Evolutionary conservation across 2,797 vertebrate species (phyloP), one percentile per base, ranked within the genome.

Genomic region (Malacoraja senta): DNA sequence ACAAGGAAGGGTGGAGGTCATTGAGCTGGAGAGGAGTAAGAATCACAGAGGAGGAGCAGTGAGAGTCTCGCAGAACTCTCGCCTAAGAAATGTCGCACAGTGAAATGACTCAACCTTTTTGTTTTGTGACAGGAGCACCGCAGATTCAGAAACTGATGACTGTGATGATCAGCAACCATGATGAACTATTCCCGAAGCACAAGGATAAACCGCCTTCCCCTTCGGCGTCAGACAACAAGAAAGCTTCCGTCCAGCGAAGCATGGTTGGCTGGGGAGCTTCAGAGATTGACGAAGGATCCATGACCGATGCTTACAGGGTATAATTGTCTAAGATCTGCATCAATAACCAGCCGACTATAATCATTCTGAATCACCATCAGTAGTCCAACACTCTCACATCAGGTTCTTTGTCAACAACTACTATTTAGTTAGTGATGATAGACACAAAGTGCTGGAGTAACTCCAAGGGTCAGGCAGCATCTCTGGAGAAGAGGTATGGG

Each of bases 121-220:
- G 44, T 93, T 92, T 93, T 93, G 26, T 44, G 35, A n/a, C 96
- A 99, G 99, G 98, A 9, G 98, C 98, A 0, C 98, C 97, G 79
- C 98, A 97, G 95, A 98, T 99, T 94, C 98, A 99, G 95, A 98
- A 97, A 94, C 96, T 99, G 95, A 98, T 99, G 98, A 99, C 98
- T 0, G 97, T 97, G 95, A 97, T 99, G 98, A 99, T 99, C 95
- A 97, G 98, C 76, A 97, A 97, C 93, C 98, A 99, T 0, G 96
- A 97, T 93, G 93, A 95, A 68, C 96, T 99, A 94, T 99, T 99
- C 93, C 98, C 98, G 32, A 95, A 96, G 0, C 96, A 96, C 77
- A 98, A 98, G 95, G 98, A 99, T 0, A 94, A 93, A 19, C 94
- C 94, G 0, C 95, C 96, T 0, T 96, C 97, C 53, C 95, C 97